phyloP scores from a whole-genome alignment of 2,113 vertebrate species.

The Gallinago paraguaiae region DNA sequence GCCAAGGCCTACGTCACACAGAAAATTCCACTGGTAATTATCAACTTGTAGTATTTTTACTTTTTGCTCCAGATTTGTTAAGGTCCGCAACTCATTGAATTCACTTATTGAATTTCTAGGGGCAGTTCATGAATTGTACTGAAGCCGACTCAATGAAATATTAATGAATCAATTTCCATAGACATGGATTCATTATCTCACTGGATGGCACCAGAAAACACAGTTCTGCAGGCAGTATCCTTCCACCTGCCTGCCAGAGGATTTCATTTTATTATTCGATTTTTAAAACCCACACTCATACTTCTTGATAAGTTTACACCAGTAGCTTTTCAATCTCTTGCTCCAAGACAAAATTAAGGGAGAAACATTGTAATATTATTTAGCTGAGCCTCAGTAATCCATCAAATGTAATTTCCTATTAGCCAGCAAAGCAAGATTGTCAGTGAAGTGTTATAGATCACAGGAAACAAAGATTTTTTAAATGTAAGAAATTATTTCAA shows the following conservation, averaged over 20 bases:
- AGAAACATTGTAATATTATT: constrained; percentile 21
- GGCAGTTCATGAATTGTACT: constrained; percentile 73
- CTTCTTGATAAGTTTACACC: constrained; percentile 48
- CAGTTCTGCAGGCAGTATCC: constrained; percentile 64
- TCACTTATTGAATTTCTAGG: constrained; percentile 76
- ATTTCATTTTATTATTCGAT: constrained; percentile 65
- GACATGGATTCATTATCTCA: constrained; percentile 76
- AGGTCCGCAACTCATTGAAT: constrained; percentile 71
- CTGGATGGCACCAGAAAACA: constrained; percentile 72
- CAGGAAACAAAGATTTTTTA: not conserved
- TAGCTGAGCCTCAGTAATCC: constrained; percentile 11
- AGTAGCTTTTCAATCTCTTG: constrained; percentile 41
- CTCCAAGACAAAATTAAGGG: constrained; percentile 28
- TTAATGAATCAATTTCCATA: constrained; percentile 82
- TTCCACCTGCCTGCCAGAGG: constrained; percentile 63
- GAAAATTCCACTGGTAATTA: constrained; percentile 5
- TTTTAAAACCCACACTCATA: constrained; percentile 51
- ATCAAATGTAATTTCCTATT: not conserved
- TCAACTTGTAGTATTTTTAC: not conserved
- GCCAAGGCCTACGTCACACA: not conserved
- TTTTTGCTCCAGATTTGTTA: constrained; percentile 65
- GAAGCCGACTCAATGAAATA: constrained; percentile 77
- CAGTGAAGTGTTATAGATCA: not conserved
- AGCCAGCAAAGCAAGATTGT: not conserved
- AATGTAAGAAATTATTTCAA: not conserved